phyloP scores from a whole-genome alignment of 2,797 vertebrate genomes.

The Notamacropus eugenii region DNA sequence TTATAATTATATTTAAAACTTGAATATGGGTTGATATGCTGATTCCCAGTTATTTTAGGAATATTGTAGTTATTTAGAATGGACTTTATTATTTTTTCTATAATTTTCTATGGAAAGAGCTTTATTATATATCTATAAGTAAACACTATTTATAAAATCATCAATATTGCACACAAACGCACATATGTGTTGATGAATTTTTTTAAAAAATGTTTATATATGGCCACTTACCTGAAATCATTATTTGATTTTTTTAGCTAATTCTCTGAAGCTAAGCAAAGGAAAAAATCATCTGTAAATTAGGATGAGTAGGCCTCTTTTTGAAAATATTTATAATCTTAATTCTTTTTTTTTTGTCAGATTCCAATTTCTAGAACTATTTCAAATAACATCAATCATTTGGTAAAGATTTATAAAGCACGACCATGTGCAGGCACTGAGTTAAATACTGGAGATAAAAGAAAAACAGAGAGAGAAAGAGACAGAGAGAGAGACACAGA shows the following conservation, averaged over 20 bases:
- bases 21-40: neutral
- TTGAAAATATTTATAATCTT: neutral
- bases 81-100: neutral
- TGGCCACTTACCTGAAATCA: neutral
- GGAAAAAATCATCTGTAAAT: neutral
- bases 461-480: neutral
- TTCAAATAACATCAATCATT: neutral
- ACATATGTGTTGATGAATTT: neutral
- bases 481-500: neutral
- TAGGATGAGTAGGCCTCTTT: neutral
- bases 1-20: neutral
- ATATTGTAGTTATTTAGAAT: neutral
- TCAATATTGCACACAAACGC: neutral
- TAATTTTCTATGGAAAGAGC: neutral
- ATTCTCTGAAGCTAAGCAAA: neutral
- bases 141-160: neutral
- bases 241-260: neutral
- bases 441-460: neutral
- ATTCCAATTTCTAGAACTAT: neutral
- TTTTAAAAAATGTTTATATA: neutral
- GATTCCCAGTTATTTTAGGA: neutral
- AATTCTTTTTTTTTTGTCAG: neutral
- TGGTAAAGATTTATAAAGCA: neutral
- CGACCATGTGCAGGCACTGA: neutral
- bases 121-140: neutral